These are phyloP conservation scores for Drosophila quadrilineata DNA, from an alignment of 1,140 invertebrate genomes.

Conservation along the genomic window DNA sequence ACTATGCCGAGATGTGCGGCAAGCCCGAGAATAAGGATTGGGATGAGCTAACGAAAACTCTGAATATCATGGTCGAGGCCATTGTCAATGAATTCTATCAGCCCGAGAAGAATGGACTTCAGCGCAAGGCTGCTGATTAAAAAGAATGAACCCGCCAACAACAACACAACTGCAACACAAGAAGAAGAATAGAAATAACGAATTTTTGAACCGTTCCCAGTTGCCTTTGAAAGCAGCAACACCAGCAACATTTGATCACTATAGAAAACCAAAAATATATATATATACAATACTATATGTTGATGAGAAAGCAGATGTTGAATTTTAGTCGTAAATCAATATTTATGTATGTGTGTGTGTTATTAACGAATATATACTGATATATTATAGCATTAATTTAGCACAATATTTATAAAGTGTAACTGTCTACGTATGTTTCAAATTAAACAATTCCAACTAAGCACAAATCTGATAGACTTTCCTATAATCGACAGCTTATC, in stretches of 20 bases:
- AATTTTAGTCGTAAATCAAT: conserved; percentile 11
- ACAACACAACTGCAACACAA: too few relatives aligned
- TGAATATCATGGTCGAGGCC: conserved; percentile 89
- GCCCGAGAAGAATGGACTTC: conserved; percentile 88
- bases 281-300: conserved; percentile 5
- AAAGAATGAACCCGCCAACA: too few relatives aligned
- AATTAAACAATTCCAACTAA: conserved; percentile 23
- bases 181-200: too few relatives aligned
- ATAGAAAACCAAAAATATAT: conserved; percentile 21
- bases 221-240: conserved; percentile 3
- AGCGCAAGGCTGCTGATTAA: conserved; percentile 70
- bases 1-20: conserved; percentile 95
- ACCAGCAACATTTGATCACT: conserved; percentile 3
- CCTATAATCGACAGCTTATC: too few relatives aligned
- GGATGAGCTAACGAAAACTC: conserved; percentile 83
- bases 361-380: conserved; percentile 9
- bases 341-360: conserved; percentile 4
- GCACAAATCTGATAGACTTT: too few relatives aligned
- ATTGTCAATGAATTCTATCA: conserved; percentile 91
- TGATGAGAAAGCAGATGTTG: conserved; percentile 21
- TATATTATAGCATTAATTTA: conserved; percentile 9
- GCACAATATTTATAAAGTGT: conserved; percentile 13
- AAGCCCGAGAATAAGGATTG: conserved; percentile 87
- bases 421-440: conserved; percentile 13
- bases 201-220: conserved; percentile 27